Base-by-base conservation (phyloP, 1,140 invertebrate species). In the Drosophila equinoxialis region DNA sequence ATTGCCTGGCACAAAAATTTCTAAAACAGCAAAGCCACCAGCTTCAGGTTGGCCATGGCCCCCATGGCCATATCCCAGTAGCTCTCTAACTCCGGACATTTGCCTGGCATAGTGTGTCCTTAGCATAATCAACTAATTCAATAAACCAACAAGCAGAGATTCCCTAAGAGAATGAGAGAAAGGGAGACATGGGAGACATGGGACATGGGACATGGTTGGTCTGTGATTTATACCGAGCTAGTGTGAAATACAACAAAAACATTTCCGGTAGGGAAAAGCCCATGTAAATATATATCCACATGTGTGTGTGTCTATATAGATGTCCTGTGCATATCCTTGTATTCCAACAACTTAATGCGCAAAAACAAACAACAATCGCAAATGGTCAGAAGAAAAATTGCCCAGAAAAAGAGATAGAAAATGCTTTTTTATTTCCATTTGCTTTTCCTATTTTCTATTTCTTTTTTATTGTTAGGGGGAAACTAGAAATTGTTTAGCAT, bases 41-140 rank as follows among this genome's bases (percentile, higher is more conserved):
- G 17, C 72, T 51, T 30, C 57, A 59, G 26, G 23, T 37, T 13
- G 7, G n/a, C 57, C 14, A 33, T 37, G 8, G 33, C 14, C 33
- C 30, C 57, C 8, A 33, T 37, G n/a, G 30, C 14, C 14, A 14
- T 6, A 33, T 33, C n/a, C 13, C 26, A n/a, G 11, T 20, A 48
- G 51, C 35, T 30, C 51, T 6, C 26, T 13, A 35, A 37, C 23
- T 8, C 23, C 10, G 57, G 35, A 39, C 30, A 37, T 33, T 35
- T 35, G 55, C 14, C 30, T 37, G 57, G 26, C 30, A 58, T 33
- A 58, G 30, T 23, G 39, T 17, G 65, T 65, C 20, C 39, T 17
- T 59, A 41, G 72, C 62, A 76, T 79, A 76, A 86, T 86, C 74
- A 86, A 86, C 79, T 79, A 82, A 86, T 86, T 86, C 83, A 86